These are phyloP conservation scores for Anguilla japonica DNA, from an alignment of 2,113 vertebrate species.

Conservation along the genomic window DNA sequence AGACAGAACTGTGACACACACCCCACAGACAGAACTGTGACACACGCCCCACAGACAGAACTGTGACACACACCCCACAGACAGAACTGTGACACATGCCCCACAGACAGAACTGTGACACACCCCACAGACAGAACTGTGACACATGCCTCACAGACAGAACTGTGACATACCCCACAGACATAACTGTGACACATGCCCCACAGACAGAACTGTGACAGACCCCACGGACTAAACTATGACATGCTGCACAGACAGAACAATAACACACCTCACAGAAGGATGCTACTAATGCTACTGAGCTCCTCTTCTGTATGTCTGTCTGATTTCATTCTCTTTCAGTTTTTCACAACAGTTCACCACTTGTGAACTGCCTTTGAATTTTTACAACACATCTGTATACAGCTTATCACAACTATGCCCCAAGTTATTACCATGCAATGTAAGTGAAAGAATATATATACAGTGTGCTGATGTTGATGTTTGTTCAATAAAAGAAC, in stretches of 20 bases:
- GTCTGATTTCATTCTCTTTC: not conserved
- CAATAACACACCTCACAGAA: not conserved
- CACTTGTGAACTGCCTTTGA: not conserved
- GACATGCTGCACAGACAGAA: not conserved
- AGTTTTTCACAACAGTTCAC: not conserved
- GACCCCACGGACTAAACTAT: not conserved
- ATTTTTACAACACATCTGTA: not conserved
- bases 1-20: too few species aligned
- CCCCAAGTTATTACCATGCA: not conserved
- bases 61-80: not conserved
- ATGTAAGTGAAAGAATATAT: not conserved
- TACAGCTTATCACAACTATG: too few species aligned
- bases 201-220: not conserved
- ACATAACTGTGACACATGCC: not conserved
- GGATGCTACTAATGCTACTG: not conserved
- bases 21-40: too few species aligned
- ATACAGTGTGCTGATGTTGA: not conserved
- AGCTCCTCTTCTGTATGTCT: not conserved
- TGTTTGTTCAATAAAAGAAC: not conserved
- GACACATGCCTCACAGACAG: too few species aligned
- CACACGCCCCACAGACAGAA: not conserved
- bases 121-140: too few species aligned
- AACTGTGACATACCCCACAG: not conserved
- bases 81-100: not conserved
- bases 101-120: not conserved